These are phyloP conservation scores for Trachymyrmex cornetzi DNA, from an alignment of 1,140 invertebrate species.

Conservation along the genomic window DNA sequence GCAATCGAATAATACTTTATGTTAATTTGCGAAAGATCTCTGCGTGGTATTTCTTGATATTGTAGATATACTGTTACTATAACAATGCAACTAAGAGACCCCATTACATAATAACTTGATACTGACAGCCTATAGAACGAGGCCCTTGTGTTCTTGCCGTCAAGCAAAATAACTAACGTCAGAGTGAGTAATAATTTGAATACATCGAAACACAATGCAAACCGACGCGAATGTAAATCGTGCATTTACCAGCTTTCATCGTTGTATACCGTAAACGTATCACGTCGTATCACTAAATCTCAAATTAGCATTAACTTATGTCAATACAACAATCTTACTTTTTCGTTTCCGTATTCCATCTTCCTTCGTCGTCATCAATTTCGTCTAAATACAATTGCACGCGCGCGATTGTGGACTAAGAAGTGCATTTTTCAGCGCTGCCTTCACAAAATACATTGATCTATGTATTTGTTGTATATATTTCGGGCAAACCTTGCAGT, in stretches of 20 bases:
- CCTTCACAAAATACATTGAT: background rate
- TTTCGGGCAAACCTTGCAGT: background rate
- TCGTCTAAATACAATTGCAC: background rate
- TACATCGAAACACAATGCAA: constrained; percentile 47
- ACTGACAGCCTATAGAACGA: background rate
- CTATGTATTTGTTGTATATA: background rate
- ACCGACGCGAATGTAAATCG: constrained; percentile 1
- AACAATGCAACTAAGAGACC: constrained; percentile 32
- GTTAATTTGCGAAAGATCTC: background rate
- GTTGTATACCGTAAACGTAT: constrained; percentile 22
- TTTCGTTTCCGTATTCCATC: background rate
- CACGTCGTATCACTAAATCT: background rate
- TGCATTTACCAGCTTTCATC: constrained; percentile 25
- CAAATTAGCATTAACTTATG: constrained; percentile 28
- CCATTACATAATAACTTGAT: constrained; percentile 49
- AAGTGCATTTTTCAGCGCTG: constrained; percentile 4
- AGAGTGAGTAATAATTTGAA: constrained; percentile 34
- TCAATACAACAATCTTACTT: background rate
- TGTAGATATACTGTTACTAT: background rate
- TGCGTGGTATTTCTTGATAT: background rate
- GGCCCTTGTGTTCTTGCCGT: constrained; percentile 49
- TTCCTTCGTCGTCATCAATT: background rate
- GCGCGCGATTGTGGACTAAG: background rate
- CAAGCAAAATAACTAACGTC: constrained; percentile 60
- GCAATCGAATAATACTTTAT: background rate